A percentile compares a stretch with the other conserved stretches of the same genome.
Conservation (phyloP, 1,140 invertebrate species). For the Euglossa dilemma region DNA sequence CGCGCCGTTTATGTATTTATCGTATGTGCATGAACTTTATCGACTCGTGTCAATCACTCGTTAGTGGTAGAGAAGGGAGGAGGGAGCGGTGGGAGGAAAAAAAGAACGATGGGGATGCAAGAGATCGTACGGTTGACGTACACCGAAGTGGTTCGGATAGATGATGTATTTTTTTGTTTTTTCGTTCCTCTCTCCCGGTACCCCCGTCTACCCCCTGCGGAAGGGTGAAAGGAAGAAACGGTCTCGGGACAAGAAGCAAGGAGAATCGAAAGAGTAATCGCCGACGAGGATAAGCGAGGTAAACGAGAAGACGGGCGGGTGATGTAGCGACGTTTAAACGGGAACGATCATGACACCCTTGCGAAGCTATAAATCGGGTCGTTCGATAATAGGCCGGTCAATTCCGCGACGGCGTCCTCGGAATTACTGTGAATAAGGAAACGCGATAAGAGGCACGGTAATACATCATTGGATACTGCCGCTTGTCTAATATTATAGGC, state of each 20-base stretch:
- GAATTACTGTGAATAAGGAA: constrained; percentile 50
- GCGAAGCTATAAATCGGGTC: neutral
- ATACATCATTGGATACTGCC: constrained; percentile 80
- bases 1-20: constrained; percentile 69
- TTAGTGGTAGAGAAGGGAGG: constrained; percentile 19
- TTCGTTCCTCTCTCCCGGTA: neutral
- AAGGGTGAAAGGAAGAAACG: no score
- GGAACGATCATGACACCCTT: neutral
- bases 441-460: constrained; percentile 66
- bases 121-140: constrained; percentile 56
- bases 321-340: neutral
- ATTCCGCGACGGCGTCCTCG: constrained; percentile 4
- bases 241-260: no score
- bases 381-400: neutral
- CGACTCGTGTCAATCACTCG: constrained; percentile 79
- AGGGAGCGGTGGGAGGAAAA: neutral
- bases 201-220: neutral
- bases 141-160: constrained; percentile 24
- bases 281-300: no score
- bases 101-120: constrained; percentile 49
- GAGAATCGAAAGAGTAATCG: no score
- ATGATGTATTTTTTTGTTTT: constrained; percentile 18
- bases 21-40: constrained; percentile 76
- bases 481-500: constrained; percentile 82
- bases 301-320: neutral